Base-by-base conservation (phyloP, 2,113 vertebrate genomes). In the Loxodonta africana region DNA sequence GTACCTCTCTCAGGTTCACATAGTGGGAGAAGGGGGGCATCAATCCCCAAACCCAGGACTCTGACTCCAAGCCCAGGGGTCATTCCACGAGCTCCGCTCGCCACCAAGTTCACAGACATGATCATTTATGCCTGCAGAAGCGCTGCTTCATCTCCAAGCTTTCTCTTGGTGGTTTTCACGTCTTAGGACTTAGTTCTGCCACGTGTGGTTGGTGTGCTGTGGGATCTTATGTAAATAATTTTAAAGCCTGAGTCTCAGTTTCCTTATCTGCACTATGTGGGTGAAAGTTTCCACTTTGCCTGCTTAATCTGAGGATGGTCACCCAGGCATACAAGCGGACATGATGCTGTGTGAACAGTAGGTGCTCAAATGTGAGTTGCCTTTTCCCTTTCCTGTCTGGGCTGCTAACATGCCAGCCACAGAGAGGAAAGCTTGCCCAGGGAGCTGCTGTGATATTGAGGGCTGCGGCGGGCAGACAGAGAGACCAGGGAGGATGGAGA, bases 101-200 rank as follows among this genome's bases (percentile, higher is more conserved):
- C 46, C 62, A 53, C n/a, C 57, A 21, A 4, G 51, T 5, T 3
- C 83, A 37, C 8, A 1, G 37, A 12, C 23, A 1, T 1, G 11
- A 15, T 2, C 2, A 2, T 3, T 28, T 20, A 5, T 0, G 12
- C 1, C 26, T 8, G 0, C 41, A n/a, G 74, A 26, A 25, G 17
- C 4, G 41, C 6, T 0, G 6, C 44, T 23, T 44, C 2, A 0
- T 51, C 2, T 26, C 51, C 0, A 0, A 21, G 30, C 21, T n/a
- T 48, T 3, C 37, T 60, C 41, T 78, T 6, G 15, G 26, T 15
- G 33, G 33, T n/a, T 71, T 17, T 71, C 67, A 33, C 1, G 28
- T n/a, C 67, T n/a, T 71, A 33, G 15, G 67, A 14, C 67, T 71
- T 26, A n/a, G 67, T 71, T 30, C 57, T 2, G 0, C 44, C 84